Base-by-base conservation (phyloP, 1,140 invertebrate species). In the Brevipalpus yothersi region DNA sequence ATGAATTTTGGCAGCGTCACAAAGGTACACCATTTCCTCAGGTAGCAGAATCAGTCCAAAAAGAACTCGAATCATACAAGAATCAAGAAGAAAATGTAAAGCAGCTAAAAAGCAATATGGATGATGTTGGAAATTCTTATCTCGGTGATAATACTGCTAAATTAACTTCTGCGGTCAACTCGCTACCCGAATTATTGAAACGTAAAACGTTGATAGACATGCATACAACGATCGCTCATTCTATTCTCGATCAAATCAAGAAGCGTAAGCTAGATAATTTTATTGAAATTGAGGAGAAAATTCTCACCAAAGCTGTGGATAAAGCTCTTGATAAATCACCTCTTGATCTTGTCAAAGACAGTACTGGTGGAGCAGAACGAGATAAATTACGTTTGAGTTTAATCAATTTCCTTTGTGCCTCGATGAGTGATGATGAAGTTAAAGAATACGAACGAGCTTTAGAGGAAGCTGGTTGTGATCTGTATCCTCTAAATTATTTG, bases 1-100 rank as follows among this genome's bases (percentile, higher is more conserved):
- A 97, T 71, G 82, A 82, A 61, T 88, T 97, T 70, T 98, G 93
- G 93, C 74, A 74, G 43, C 78, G 80, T 61, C 87, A 96, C 67
- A 95, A 93, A 74, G 87, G 92, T 58, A 91, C 86, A 68, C 92
- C 94, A 0, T 98, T 99, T 69, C 94, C 94, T 0, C 82, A 80
- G 17, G 93, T 98, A 4, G 94, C 94, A 10, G 94, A 98, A 75
- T 87, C 92, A 19, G 93, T 99, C 64, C 93, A 99, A 71, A 88
- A 93, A 72, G 89, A 96, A 72, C 71, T 99, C 60, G 94, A 99
- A 71, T 83, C 86, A 55, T 96, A 95, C 72, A 78, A 79, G 78
- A 51, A 17, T 58, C 89, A 85, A 54, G 94, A 99, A 72, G 89
- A 93, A 62, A 89, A 97, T 77, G 89, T 98, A 1, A 95, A 94